These are phyloP conservation scores for Prorops nasuta DNA, from an alignment of 1,140 invertebrate genomes.

Conservation along the genomic window DNA sequence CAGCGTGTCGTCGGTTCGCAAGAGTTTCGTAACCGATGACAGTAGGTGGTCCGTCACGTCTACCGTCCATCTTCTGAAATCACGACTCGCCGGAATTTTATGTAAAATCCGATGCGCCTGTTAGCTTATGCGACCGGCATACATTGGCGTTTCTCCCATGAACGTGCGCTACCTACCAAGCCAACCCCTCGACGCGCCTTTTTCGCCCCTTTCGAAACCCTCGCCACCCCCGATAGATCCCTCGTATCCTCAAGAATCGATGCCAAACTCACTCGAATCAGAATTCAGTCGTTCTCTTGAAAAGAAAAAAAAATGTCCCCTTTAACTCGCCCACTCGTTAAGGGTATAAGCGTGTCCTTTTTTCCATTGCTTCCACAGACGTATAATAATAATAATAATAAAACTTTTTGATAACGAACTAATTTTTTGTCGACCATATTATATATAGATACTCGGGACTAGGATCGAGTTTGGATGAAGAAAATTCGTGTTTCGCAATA, in stretches of 20 bases:
- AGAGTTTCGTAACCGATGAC: conserved; percentile 34
- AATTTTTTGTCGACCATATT: too few relatives aligned
- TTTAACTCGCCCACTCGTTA: too few relatives aligned
- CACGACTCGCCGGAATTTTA: conserved; percentile 51
- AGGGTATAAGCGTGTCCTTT: background rate
- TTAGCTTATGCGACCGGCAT: conserved; percentile 58
- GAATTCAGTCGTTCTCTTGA: too few relatives aligned
- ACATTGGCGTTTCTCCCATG: conserved; percentile 51
- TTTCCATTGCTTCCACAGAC: too few relatives aligned
- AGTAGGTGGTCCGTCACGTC: conserved; percentile 48
- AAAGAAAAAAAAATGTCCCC: too few relatives aligned
- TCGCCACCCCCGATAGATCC: conserved; percentile 5
- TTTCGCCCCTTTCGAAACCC: conserved; percentile 21
- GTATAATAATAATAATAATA: too few relatives aligned
- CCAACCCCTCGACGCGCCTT: conserved; percentile 27
- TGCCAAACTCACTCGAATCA: conserved; percentile 22
- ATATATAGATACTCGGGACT: too few relatives aligned
- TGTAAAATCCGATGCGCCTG: conserved; percentile 57
- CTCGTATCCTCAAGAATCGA: conserved; percentile 20
- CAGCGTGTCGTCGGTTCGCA: conserved; percentile 15
- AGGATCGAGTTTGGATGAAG: too few relatives aligned
- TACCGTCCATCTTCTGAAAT: conserved; percentile 51
- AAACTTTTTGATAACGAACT: too few relatives aligned
- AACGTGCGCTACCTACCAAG: conserved; percentile 56
- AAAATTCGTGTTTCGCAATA: too few relatives aligned